Evolutionary conservation across 2,113 vertebrate species (phyloP).

Genomic region (Bungarus multicinctus): DNA sequence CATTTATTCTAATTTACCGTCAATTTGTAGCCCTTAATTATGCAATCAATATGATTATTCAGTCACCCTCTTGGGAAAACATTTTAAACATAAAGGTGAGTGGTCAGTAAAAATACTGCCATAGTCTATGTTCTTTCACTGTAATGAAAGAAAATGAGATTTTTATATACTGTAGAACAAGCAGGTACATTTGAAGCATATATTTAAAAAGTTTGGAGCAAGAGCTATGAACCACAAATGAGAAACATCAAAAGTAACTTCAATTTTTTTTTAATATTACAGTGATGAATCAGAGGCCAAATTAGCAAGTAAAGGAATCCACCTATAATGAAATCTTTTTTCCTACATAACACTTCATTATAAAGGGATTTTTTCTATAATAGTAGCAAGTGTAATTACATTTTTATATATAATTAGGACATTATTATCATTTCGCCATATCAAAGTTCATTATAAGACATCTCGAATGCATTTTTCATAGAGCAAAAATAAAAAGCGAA

Average conservation of each 20-base stretch:
- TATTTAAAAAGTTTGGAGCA: slow-evolving; percentile 75
- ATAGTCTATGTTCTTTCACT: slow-evolving; percentile 22
- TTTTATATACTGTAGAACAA: slow-evolving; percentile 59
- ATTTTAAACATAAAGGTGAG: slow-evolving; percentile 37
- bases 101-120: slow-evolving; percentile 36
- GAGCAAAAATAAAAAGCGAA: slow-evolving; percentile 81
- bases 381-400: slow-evolving; percentile 84
- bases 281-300: slow-evolving; percentile 77
- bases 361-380: slow-evolving; percentile 82
- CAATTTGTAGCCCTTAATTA: neutral
- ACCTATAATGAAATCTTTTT: slow-evolving; percentile 80
- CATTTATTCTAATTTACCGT: slow-evolving; percentile 4
- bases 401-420: slow-evolving; percentile 85
- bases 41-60: neutral
- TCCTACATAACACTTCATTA: slow-evolving; percentile 83
- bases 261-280: slow-evolving; percentile 77
- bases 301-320: slow-evolving; percentile 79
- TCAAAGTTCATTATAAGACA: slow-evolving; percentile 85
- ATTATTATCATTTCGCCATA: slow-evolving; percentile 86
- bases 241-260: slow-evolving; percentile 83
- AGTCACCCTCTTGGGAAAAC: slow-evolving; percentile 28
- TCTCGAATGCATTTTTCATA: slow-evolving; percentile 81
- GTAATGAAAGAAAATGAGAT: slow-evolving; percentile 22
- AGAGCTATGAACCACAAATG: slow-evolving; percentile 74
- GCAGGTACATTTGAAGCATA: slow-evolving; percentile 63